Evolutionary conservation across 2,797 vertebrate genomes (phyloP), one percentile per base, ranked within the genome.

Genomic region (Poecilia picta): DNA sequence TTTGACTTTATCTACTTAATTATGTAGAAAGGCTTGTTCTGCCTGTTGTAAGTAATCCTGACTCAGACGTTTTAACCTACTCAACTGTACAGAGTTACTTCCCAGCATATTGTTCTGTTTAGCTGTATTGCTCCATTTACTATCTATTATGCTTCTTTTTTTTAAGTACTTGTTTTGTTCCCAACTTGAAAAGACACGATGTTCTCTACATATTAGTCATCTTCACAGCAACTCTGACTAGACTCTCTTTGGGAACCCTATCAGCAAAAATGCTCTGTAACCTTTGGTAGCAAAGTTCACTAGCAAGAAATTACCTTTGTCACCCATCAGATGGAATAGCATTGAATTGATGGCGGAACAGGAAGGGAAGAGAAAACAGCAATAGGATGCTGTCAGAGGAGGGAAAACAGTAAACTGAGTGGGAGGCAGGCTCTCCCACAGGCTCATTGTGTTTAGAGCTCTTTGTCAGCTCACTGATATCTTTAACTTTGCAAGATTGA

Each of bases 381-480:
- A 73, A 72, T 45, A 28, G 74, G 74, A 68, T 75, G 31, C 75
- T 80, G 59, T 78, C 49, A 76, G n/a, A 66, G 80, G 80, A 80
- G 75, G 74, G 78, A 73, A 74, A 79, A 71, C 72, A 25, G 73
- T 70, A 80, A 87, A 76, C 23, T 57, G 81, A 83, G 90, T 91
- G 87, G 92, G 91, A 78, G 91, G 85, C 81, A 15, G 82, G 41
- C 78, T 83, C 83, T 66, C 83, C 79, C 89, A 78, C 87, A 28
- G 72, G 76, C 85, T 87, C 87, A 90, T 89, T 90, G 89, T 93
- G 86, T 78, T 87, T 82, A 46, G 76, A 77, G 88, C 85, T 87
- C 81, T 88, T 86, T 89, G 88, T 93, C 90, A 89, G 85, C 77
- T 74, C n/a, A 39, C 53, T 85, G 88, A 68, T 90, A 89, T 92